Evolutionary conservation across 2,888 invertebrate genomes (phyloP).

Genomic region (Mimas tiliae): DNA sequence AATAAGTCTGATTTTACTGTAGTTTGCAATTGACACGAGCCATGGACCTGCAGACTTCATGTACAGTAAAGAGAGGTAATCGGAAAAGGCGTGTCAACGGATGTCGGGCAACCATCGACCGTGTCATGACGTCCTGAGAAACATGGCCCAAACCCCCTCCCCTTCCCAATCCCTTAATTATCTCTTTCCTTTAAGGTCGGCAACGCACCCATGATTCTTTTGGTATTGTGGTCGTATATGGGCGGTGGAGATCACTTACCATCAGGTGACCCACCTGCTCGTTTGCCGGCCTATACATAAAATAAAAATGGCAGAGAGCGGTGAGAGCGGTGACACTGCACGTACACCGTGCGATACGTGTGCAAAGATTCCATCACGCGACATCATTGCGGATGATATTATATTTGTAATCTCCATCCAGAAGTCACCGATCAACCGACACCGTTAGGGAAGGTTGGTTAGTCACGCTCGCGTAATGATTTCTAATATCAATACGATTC

Average conservation of each 20-base stretch:
- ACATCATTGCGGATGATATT: conserved; percentile 22
- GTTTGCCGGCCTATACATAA: too few relatives aligned
- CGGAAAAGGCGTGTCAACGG: conserved; percentile 60
- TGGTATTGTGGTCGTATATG: too few relatives aligned
- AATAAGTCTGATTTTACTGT: not conserved
- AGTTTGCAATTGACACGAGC: conserved; percentile 3
- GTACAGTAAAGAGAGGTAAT: conserved; percentile 54
- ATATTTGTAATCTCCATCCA: conserved; percentile 32
- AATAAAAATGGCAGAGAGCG: too few relatives aligned
- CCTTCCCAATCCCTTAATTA: too few relatives aligned
- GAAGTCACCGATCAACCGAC: conserved; percentile 38
- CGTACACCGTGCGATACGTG: conserved; percentile 12
- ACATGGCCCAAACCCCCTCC: not conserved
- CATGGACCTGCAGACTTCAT: conserved; percentile 24
- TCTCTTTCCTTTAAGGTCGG: too few relatives aligned
- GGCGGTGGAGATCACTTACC: too few relatives aligned
- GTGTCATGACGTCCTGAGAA: conserved; percentile 49
- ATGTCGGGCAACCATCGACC: conserved; percentile 53
- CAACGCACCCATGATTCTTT: too few relatives aligned
- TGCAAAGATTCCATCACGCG: conserved; percentile 30
- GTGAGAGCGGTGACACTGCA: not conserved
- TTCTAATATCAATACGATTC: conserved; percentile 62
- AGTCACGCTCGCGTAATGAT: conserved; percentile 61
- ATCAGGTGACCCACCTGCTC: too few relatives aligned
- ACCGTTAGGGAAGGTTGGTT: conserved; percentile 33